Percentiles rank a stretch among this genome's conserved stretches.
These are phyloP conservation scores for Morpho deidamia DNA, from an alignment of 2,888 invertebrate genomes.

Conservation along the genomic window DNA sequence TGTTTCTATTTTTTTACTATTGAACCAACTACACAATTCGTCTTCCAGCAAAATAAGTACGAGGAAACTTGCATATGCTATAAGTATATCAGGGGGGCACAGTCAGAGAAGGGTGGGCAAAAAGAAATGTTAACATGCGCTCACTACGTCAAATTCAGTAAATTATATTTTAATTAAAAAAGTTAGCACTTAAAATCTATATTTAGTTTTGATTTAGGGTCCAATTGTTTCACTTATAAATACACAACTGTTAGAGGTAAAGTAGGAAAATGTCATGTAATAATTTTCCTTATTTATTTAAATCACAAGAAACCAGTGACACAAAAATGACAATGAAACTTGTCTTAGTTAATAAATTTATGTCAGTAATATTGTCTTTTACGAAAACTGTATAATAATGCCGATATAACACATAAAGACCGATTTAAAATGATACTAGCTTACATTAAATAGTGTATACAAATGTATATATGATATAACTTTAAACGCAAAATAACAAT, in stretches of 20 bases:
- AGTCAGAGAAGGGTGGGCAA: no score
- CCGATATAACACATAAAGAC: conserved; percentile 24
- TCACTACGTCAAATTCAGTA: no score
- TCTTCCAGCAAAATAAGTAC: no score
- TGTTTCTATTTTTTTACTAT: no score
- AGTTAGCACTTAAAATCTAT: no score
- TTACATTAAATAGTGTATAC: conserved; percentile 27
- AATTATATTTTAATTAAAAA: no score
- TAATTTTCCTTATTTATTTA: conserved; percentile 23
- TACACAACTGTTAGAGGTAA: neutral
- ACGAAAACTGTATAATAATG: conserved; percentile 27
- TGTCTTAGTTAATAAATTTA: conserved; percentile 23
- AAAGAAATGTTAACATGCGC: no score
- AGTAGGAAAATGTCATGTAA: conserved; percentile 2
- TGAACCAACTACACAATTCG: no score
- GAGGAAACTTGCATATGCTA: no score
- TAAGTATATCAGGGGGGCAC: no score
- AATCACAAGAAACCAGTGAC: conserved; percentile 25
- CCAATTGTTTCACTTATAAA: no score
- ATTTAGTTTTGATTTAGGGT: no score
- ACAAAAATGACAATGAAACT: conserved; percentile 25
- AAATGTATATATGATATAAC: conserved; percentile 24
- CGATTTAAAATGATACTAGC: conserved; percentile 25
- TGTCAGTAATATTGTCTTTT: conserved; percentile 28
- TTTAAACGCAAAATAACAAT: conserved; percentile 24